phyloP scores from a whole-genome alignment of 2,888 invertebrate species.

The Eretmocerus hayati region DNA sequence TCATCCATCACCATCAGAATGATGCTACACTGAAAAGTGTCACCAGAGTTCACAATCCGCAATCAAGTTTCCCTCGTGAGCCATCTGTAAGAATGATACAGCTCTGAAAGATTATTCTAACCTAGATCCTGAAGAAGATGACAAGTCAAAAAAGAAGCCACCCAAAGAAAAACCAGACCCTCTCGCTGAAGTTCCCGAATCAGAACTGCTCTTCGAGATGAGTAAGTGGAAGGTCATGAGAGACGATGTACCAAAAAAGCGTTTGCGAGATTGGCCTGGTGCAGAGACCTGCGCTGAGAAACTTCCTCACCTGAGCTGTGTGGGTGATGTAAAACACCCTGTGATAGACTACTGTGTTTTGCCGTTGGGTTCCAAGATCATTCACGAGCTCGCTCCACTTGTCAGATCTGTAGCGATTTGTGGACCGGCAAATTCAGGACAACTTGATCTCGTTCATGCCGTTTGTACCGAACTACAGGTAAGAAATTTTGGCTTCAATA shows the following conservation, averaged over 20 bases:
- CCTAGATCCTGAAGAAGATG: no score
- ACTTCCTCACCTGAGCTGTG: conserved; percentile 50
- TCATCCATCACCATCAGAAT: no score
- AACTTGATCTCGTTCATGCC: conserved; percentile 64
- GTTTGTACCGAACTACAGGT: conserved; percentile 58
- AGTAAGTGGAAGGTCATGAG: conserved; percentile 62
- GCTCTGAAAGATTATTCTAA: no score
- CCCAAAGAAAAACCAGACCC: conserved; percentile 24
- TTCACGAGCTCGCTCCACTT: conserved; percentile 35
- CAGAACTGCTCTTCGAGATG: conserved; percentile 62
- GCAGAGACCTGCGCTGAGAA: conserved; percentile 55
- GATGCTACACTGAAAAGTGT: no score
- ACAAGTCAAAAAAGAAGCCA: background rate
- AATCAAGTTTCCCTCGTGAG: no score
- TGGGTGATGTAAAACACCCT: conserved; percentile 57
- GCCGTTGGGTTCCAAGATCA: conserved; percentile 48
- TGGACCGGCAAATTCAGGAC: conserved; percentile 65
- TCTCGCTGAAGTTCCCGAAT: conserved; percentile 55
- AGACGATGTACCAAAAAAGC: conserved; percentile 50
- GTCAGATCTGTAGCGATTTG: conserved; percentile 59
- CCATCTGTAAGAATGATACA: no score
- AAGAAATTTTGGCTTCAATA: no score
- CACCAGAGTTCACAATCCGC: no score
- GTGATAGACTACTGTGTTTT: conserved; percentile 57
- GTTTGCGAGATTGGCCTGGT: conserved; percentile 61